Base-by-base conservation (phyloP, 1,140 invertebrate genomes). In the Hydropsyche tenuis region DNA sequence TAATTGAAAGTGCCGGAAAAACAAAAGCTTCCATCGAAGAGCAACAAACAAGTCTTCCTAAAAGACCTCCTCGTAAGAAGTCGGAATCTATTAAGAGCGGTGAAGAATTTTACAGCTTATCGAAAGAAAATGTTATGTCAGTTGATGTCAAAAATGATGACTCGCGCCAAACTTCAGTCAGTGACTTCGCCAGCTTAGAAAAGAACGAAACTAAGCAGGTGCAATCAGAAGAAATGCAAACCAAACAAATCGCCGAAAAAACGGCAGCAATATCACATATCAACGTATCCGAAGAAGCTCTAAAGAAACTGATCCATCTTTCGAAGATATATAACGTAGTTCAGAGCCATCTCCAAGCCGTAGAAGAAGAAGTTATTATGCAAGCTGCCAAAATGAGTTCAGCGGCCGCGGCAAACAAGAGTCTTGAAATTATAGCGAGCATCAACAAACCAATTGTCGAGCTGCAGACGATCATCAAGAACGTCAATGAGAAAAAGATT, bases 311-410 rank as follows among this genome's bases (percentile, higher is more conserved):
- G 9, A 45, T 25, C 5, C 27, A 69, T 23, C 45, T 77, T 11
- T 70, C 73, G 1, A 77, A 78, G 65, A 73, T 75, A 70, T 75
- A 69, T 45, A 75, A 73, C 27, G 74, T 78, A 12, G 78, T 85
- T 6, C 75, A 81, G 62, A 84, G 84, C 70, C 84, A 87, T 77
- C 79, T 90, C 53, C 81, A 84, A 69, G 81, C 84, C 7, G 87
- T 89, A 18, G 86, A 90, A 80, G 84, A 86, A 72, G 88, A 90
- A 79, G 85, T 90, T 4, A 80, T 88, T 65, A 79, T 87, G 16
- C 88, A 90, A 79, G 88, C 89, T 6, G 85, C 88, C 51, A 82
- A 88, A 72, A 89, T 90, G 86, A 86, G 88, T 78, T 87, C 88
- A 0, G 84, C 87, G 7, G 84, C 88, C 25, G 86, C 89, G 14